These are phyloP conservation scores for Rachycentron canadum DNA, from an alignment of 2,797 vertebrate species.

Conservation along the genomic window DNA sequence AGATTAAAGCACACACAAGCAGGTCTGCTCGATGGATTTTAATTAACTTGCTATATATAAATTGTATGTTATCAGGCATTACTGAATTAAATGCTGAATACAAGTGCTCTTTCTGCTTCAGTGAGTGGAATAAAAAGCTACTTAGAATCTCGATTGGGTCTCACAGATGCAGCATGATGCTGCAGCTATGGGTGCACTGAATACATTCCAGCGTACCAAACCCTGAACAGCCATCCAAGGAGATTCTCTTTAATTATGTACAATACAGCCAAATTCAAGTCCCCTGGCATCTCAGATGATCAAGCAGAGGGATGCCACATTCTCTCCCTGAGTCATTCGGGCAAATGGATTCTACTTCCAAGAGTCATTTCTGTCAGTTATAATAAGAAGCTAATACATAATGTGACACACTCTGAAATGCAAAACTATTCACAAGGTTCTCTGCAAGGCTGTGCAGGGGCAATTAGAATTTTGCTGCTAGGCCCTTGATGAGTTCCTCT, in stretches of 20 bases:
- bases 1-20: slow-evolving; percentile 82
- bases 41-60: slow-evolving; percentile 88
- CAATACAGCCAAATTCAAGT: slow-evolving; percentile 68
- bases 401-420: slow-evolving; percentile 76
- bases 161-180: slow-evolving; percentile 67
- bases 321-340: slow-evolving; percentile 70
- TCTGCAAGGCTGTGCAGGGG: slow-evolving; percentile 72
- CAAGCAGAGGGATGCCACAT: slow-evolving; percentile 72
- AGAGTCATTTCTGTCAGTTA: slow-evolving; percentile 80
- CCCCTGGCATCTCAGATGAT: slow-evolving; percentile 72
- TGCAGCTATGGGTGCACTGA: slow-evolving; percentile 51
- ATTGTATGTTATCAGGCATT: slow-evolving; percentile 84
- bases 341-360: slow-evolving; percentile 79
- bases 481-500: slow-evolving; percentile 74
- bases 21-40: slow-evolving; percentile 81
- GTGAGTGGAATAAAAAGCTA: slow-evolving; percentile 81
- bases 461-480: slow-evolving; percentile 76
- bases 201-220: slow-evolving; percentile 50
- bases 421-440: slow-evolving; percentile 78
- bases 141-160: slow-evolving; percentile 71
- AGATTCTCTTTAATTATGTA: slow-evolving; percentile 80
- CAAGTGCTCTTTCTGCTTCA: slow-evolving; percentile 81
- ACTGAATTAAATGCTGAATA: slow-evolving; percentile 81
- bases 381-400: slow-evolving; percentile 83
- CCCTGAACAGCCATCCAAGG: slow-evolving; percentile 54